Evolutionary conservation across 2,113 vertebrate species (phyloP).

Genomic region (Mobula hypostoma): DNA sequence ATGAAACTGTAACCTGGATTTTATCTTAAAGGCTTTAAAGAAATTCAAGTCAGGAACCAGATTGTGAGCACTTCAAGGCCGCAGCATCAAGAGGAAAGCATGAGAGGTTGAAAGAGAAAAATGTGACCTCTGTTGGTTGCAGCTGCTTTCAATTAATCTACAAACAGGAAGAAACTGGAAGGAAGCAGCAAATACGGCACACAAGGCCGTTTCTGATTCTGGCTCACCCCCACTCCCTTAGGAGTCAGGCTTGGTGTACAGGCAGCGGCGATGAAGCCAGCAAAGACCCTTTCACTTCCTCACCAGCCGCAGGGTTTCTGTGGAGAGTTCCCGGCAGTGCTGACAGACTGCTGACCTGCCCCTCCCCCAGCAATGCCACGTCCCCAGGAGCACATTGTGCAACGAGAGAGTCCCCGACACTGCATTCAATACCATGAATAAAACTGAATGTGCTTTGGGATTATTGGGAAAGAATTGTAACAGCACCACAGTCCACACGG

Average conservation of each 20-base stretch:
- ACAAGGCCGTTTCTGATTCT: not conserved
- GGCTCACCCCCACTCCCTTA: not conserved
- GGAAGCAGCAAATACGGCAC: not conserved
- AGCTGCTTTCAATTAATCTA: slow-evolving; percentile 18
- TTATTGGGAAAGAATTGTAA: slow-evolving; percentile 39
- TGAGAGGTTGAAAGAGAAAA: not conserved
- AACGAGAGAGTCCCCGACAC: not conserved
- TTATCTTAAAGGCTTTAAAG: not conserved
- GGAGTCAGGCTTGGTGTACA: no score
- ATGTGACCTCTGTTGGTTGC: not conserved
- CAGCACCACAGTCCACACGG: slow-evolving; percentile 39
- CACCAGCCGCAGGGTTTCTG: not conserved
- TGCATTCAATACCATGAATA: not conserved
- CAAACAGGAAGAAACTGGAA: not conserved
- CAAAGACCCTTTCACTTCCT: not conserved
- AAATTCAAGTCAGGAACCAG: slow-evolving; percentile 10
- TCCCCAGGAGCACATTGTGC: not conserved
- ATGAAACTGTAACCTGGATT: not conserved
- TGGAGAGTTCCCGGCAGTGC: not conserved
- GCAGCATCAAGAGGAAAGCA: not conserved
- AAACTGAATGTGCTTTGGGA: not conserved
- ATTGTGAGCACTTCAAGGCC: not conserved
- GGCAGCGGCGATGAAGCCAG: not conserved
- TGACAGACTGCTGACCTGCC: not conserved
- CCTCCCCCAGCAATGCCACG: not conserved